Conservation (phyloP, 2,113 vertebrate genomes). For the Potamarius usumacintae region DNA sequence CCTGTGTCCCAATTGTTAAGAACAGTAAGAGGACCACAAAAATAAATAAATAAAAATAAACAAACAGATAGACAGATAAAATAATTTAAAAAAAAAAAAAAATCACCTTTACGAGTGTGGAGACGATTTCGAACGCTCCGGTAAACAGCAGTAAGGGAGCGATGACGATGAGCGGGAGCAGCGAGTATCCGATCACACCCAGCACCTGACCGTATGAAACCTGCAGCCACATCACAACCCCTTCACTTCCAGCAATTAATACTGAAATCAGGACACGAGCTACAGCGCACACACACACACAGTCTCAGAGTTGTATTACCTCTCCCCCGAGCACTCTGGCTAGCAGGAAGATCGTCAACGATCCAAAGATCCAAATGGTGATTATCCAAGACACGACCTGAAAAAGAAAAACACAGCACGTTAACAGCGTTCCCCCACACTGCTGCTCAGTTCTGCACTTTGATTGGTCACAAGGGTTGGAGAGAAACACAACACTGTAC, state of each 20-base stretch:
- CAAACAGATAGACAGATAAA: background rate
- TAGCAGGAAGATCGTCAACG: slow-evolving; percentile 93
- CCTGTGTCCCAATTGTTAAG: no score
- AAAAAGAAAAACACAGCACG: background rate
- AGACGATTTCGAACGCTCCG: slow-evolving; percentile 89
- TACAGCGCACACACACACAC: background rate
- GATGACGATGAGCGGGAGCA: slow-evolving; percentile 96
- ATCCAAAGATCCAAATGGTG: slow-evolving; percentile 99
- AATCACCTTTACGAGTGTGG: slow-evolving; percentile 89
- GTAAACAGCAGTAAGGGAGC: slow-evolving; percentile 90
- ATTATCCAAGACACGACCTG: slow-evolving; percentile 99
- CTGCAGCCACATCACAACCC: slow-evolving; percentile 61
- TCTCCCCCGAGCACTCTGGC: slow-evolving; percentile 97
- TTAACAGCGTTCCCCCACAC: background rate
- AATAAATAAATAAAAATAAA: no score
- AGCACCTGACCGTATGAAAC: slow-evolving; percentile 97
- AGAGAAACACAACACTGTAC: no score
- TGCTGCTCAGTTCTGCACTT: background rate
- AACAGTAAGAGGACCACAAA: no score
- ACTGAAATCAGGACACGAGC: background rate
- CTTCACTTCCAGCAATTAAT: background rate
- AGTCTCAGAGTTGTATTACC: slow-evolving; percentile 67
- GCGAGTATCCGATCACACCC: slow-evolving; percentile 97
- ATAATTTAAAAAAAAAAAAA: background rate
- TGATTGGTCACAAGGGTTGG: background rate